These are phyloP conservation scores for Avahi laniger DNA, from an alignment of 2,797 vertebrate genomes.

Conservation along the genomic window DNA sequence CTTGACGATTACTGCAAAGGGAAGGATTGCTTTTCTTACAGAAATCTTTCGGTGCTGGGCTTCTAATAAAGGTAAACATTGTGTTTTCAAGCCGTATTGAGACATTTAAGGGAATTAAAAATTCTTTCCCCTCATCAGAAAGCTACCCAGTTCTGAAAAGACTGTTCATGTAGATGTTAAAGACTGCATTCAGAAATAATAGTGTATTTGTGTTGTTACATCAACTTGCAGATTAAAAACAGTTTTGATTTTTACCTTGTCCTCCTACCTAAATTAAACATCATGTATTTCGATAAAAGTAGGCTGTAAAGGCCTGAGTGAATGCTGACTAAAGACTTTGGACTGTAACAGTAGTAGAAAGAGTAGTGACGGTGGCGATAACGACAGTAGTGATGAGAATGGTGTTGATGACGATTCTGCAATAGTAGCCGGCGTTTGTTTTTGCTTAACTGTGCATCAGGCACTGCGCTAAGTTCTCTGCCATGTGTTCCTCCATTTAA, in stretches of 20 bases:
- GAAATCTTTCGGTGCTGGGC: background rate
- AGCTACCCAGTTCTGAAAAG: constrained; percentile 2
- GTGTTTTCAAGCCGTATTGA: background rate
- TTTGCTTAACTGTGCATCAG: constrained; percentile 34
- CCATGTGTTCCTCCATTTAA: background rate
- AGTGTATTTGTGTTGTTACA: constrained; percentile 18
- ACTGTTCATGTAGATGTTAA: background rate
- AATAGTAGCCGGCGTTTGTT: background rate
- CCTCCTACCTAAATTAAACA: background rate
- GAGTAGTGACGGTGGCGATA: background rate
- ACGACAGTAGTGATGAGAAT: background rate
- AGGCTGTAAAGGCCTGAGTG: background rate
- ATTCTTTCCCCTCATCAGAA: background rate
- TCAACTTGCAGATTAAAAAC: background rate
- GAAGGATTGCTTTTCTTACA: background rate
- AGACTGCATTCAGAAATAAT: background rate
- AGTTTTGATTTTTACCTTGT: constrained; percentile 39
- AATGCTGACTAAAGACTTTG: background rate
- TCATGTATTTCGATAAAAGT: background rate
- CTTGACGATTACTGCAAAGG: background rate
- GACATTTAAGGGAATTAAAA: constrained; percentile 35
- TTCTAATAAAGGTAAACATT: background rate
- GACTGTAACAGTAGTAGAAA: background rate
- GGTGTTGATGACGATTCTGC: background rate
- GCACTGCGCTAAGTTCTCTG: constrained; percentile 28